phyloP scores from a whole-genome alignment of 2,797 vertebrate species.

The Darevskia mixta region DNA sequence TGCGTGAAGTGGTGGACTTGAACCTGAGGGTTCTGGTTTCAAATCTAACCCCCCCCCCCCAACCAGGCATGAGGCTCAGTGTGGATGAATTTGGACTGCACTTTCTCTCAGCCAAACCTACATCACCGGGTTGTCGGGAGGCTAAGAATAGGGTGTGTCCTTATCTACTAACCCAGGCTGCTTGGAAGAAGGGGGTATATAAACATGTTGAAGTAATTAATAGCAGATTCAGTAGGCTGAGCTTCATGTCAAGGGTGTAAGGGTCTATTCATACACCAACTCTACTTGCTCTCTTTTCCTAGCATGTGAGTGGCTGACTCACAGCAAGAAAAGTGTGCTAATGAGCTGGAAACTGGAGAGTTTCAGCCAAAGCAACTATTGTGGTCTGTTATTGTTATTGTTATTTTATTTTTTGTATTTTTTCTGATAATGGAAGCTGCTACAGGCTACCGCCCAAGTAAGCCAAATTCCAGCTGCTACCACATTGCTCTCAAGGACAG shows the following conservation, averaged over 20 bases:
- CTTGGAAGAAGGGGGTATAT: background rate
- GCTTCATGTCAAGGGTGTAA: no score
- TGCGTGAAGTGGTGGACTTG: no score
- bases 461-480: background rate
- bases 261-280: background rate
- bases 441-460: background rate
- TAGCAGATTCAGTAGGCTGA: background rate
- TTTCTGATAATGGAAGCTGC: background rate
- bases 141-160: background rate
- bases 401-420: background rate
- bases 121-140: background rate
- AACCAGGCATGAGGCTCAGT: background rate
- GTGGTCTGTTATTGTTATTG: background rate
- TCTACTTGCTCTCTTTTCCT: background rate
- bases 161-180: background rate
- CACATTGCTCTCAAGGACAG: background rate
- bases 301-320: background rate
- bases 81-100: background rate
- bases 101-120: background rate
- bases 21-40: background rate
- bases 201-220: background rate
- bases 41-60: fast-evolving
- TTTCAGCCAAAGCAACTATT: background rate
- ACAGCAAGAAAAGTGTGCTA: background rate
- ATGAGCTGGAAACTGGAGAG: background rate